Conservation (phyloP, 2,113 vertebrate genomes). For the Cnemophilus loriae region DNA sequence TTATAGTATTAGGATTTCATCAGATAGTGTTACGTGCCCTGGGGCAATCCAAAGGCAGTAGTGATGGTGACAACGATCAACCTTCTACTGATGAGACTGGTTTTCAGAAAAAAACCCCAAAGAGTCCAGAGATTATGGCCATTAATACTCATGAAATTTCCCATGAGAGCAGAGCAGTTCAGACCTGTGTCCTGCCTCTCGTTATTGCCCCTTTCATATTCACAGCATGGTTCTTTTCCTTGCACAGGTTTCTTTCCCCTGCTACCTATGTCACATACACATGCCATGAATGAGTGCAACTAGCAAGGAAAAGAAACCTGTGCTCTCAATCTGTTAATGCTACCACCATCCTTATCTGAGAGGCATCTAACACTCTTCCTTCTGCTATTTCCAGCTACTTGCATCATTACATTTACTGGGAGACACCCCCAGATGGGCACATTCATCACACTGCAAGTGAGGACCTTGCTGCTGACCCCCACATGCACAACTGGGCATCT, state of each 20-base stretch:
- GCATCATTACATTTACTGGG: background rate
- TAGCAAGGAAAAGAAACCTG: background rate
- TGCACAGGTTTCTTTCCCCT: background rate
- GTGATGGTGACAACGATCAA: background rate
- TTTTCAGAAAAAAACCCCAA: background rate
- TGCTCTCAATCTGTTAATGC: background rate
- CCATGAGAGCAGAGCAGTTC: background rate
- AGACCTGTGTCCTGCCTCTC: background rate
- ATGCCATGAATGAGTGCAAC: background rate
- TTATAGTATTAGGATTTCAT: background rate
- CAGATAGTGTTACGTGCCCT: background rate
- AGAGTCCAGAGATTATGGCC: background rate
- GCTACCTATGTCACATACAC: background rate
- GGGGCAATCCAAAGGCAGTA: background rate
- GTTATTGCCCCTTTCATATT: background rate
- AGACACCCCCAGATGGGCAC: background rate
- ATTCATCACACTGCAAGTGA: background rate
- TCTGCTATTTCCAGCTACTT: background rate
- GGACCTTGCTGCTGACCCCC: background rate
- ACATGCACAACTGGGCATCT: no score
- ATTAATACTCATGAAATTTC: background rate
- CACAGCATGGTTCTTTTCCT: background rate
- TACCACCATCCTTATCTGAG: background rate
- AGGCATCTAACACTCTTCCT: background rate
- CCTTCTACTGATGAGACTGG: background rate